Base-by-base conservation (phyloP, 2,888 invertebrate species). In the Stomorhina lunata region DNA sequence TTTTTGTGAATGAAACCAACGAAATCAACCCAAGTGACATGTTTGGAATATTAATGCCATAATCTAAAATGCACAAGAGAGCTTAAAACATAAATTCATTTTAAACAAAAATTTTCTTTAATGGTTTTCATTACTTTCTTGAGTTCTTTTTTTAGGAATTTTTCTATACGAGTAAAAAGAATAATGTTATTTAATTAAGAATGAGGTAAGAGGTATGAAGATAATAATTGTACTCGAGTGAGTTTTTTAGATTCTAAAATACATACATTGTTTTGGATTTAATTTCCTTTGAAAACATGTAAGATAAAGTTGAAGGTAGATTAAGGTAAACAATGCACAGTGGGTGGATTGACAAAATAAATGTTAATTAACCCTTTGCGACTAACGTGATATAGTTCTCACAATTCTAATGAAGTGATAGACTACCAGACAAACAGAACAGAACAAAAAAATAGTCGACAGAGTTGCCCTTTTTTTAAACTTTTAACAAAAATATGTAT, bases 41-140 rank as follows among this genome's bases (percentile, higher is more conserved):
- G 80, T 63, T 75, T 27, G 20, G 80, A 80, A 80, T 80, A 75
- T 75, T 80, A 80, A 80, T 75, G 48, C n/a, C n/a, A 32, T 15
- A 63, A 63, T 63, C 61, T 32, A 80, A 68, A 73, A 32, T 72
- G 61, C 40, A 55, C 37, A 22, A 65, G 27, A 50, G 25, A 15
- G 15, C 25, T 20, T 22, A 48, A 48, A 12, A 1, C 22, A 48
- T 6, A 3, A 45, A 40, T 7, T 22, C 22, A 25, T 10, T 2
- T 34, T 40, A 1, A 61, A 37, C 40, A 61, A 61, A 61, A 17
- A 22, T 6, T 20, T 20, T 22, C 4, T n/a, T n/a, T 17, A 61
- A 34, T 7, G 53, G 17, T 63, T 32, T 22, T 27, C 12, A 37
- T 32, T 77, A 27, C 10, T 50, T 57, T 65, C n/a, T 27, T 45